Evolutionary conservation across 2,888 invertebrate species (phyloP), one percentile per base, ranked within the genome.

Genomic region (Drosophila mimetica): DNA sequence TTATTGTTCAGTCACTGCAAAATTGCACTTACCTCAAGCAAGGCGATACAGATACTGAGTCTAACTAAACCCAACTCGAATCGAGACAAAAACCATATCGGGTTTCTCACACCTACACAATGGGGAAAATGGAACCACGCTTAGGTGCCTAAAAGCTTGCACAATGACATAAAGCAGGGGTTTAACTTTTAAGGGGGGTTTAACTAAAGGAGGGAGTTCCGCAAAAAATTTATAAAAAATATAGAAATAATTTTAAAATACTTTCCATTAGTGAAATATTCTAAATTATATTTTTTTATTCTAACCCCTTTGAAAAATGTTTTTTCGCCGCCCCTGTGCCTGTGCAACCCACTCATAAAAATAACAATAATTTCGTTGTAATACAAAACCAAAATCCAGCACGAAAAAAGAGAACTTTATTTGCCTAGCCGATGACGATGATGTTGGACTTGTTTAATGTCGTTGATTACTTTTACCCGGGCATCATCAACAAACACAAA

Each of bases 311-410:
- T 16, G 1, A 1, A 11, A 8, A n/a, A n/a, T n/a, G n/a, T 18
- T 22, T 37, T 22, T 9, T 22, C 34, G 36, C 6, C 9, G 20
- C 14, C 39, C 13, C 6, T 59, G 69, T 22, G n/a, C 28, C 14
- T 25, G 52, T 25, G 52, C 37, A 70, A 32, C 79, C 60, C 61
- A 65, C 63, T 51, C 65, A 50, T 52, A 44, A 36, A 64, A 63
- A 70, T 32, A 71, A 84, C 81, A 79, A 74, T 82, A 75, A 79
- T 86, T 86, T 86, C 74, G 80, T 74, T 87, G 89, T 89, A 88
- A 86, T 87, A 87, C 75, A 85, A 87, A 76, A 87, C 65, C 71
- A 53, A 84, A 75, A 63, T 46, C 30, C 30, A 66, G 18, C 37
- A n/a, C 9, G 37, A 72, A 22, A 34, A 34, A 34, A 28, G 53